phyloP scores from a whole-genome alignment of 2,888 invertebrate species.

The Schizaphis graminum region DNA sequence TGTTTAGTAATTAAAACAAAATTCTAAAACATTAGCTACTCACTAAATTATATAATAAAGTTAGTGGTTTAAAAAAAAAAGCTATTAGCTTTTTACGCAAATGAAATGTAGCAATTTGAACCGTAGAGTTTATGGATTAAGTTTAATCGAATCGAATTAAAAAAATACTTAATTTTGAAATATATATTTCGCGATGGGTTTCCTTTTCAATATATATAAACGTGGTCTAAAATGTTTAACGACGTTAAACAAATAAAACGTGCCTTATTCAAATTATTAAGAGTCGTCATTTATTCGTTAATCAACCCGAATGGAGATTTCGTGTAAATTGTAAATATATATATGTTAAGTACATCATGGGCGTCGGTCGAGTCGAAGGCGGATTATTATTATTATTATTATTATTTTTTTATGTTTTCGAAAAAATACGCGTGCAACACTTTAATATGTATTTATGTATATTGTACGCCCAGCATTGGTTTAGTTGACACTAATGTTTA shows the following conservation, averaged over 20 bases:
- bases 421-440: not conserved
- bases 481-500: constrained; percentile 7
- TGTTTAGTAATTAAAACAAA: not conserved
- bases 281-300: constrained; percentile 15
- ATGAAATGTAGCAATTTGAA: not conserved
- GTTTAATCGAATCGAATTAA: not conserved
- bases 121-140: not conserved
- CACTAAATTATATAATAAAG: not conserved
- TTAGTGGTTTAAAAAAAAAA: not conserved
- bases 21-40: not conserved
- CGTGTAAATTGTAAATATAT: not conserved
- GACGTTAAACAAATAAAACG: not conserved
- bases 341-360: not conserved
- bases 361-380: not conserved
- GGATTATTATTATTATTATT: not conserved
- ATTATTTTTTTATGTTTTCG: constrained; percentile 1
- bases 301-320: constrained; percentile 13
- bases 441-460: not conserved
- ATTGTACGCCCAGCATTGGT: not conserved
- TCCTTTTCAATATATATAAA: not conserved
- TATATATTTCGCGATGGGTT: not conserved
- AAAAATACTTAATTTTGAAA: not conserved
- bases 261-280: constrained; percentile 15
- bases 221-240: not conserved
- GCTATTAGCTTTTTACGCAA: not conserved